Evolutionary conservation across 2,797 vertebrate genomes (phyloP), one percentile per base, ranked within the genome.

Genomic region (Xyrichtys novacula): DNA sequence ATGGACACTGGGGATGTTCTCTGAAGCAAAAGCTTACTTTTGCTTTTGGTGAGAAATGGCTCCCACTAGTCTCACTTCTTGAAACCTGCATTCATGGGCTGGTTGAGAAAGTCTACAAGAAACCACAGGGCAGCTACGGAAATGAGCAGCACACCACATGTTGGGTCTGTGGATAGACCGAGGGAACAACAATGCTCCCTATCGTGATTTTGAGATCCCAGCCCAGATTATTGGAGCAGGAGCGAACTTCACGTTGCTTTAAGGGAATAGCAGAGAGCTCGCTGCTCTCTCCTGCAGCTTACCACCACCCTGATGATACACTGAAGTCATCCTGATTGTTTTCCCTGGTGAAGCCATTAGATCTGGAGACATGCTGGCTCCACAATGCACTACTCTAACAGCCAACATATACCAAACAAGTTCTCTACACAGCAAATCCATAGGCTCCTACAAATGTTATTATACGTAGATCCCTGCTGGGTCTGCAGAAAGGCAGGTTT

Each of bases 401-500:
- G 85, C 88, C 81, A 89, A 77, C 71, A 91, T 92, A 88, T 86
- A 89, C 91, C 85, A 90, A 90, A 95, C 91, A 88, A 91, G 90
- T 92, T 93, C 92, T 93, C 88, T 92, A 91, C 93, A 94, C 93
- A 93, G 91, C 94, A 94, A 96, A 97, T 96, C 94, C 95, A 94
- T 93, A 92, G 92, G 92, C 92, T 93, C 92, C 93, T 92, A 93
- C 95, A 95, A 94, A 95, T 95, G 95, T 93, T 95, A 94, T 95
- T 94, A 93, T 50, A 23, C 48, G 65, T 87, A 91, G 85, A 93
- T 93, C 93, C 92, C 95, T 93, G 92, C 94, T 94, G 95, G 93
- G 94, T 65, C 92, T 92, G 90, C 89, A 91, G 91, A 94, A 94
- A 94, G 93, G 93, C 92, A 87, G 94, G 91, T 87, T 94, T 94